Evolutionary conservation across 2,888 invertebrate genomes (phyloP), one percentile per base, ranked within the genome.

Genomic region (Hetaerina titia): DNA sequence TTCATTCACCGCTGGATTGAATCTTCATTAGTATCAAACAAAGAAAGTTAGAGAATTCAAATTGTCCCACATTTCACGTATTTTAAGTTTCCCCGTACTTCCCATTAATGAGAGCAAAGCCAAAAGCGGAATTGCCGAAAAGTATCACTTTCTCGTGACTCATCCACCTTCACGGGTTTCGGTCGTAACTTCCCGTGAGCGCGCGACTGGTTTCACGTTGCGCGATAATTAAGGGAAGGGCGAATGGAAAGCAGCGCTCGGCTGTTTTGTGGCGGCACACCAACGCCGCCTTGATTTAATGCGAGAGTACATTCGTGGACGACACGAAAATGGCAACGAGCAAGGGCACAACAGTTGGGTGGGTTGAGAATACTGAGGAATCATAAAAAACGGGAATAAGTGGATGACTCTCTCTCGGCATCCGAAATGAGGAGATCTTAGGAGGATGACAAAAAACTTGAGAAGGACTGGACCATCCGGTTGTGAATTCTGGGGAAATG

Each of bases 381-480:
- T 31, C 25, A n/a, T 81, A 81, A 81, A 81, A 81, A 81, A 81
- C 81, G 2, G 6, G 31, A 22, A 81, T 81, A 81, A 81, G 31
- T 81, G 81, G 81, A 81, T 25, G 81, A 81, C 81, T 81, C 31
- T 81, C 81, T 25, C 45, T 45, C 7, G 69, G n/a, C 11, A 81
- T 11, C 31, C 11, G 31, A 81, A 81, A 31, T 81, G 31, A 81
- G 31, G 13, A 81, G 31, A 81, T 31, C 31, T 31, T 22, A 9
- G 31, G 31, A 81, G 81, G 81, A 81, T 81, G 81, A 25, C 25
- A 31, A 81, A 81, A 81, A 81, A 15, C 8, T 31, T 81, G 81
- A 25, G 25, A 31, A n/a, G 89, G 60, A 60, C 89, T 45, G n/a
- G 89, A 90, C 89, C 4, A 58, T 90, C 89, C 60, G 89, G 89